A percentile compares a stretch with the other conserved stretches of the same genome.
Evolutionary conservation across 2,888 invertebrate genomes (phyloP).

Genomic region (Acanthococcus lagerstroemiae): DNA sequence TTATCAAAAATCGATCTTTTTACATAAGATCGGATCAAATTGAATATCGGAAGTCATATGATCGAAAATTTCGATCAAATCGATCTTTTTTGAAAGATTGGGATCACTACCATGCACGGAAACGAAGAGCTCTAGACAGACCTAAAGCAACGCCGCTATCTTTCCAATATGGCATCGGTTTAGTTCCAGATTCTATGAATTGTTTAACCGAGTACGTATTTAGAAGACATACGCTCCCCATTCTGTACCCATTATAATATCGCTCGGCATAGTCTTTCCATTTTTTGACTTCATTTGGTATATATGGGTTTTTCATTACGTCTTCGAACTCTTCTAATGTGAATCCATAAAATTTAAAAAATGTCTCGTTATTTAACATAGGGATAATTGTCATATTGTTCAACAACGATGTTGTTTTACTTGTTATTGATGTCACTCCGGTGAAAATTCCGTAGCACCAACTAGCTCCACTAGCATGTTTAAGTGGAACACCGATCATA

Average conservation of each 20-base stretch:
- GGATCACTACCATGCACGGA: not conserved
- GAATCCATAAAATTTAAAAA: constrained; percentile 4
- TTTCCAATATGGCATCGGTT: not conserved
- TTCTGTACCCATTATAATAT: not conserved
- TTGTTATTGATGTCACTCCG: not conserved
- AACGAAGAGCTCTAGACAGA: not conserved
- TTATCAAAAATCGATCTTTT: too few species aligned
- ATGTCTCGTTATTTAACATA: not conserved
- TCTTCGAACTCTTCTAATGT: not conserved
- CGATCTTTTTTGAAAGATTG: too few species aligned
- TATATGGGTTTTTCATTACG: not conserved
- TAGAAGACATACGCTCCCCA: not conserved
- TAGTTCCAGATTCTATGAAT: not conserved
- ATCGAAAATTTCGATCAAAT: too few species aligned
- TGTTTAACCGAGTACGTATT: not conserved
- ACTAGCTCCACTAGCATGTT: too few species aligned
- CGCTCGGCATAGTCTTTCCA: not conserved
- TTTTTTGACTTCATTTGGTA: not conserved
- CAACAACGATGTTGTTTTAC: not conserved
- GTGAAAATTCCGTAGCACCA: too few species aligned
- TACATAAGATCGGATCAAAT: too few species aligned
- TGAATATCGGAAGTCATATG: too few species aligned
- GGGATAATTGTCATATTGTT: not conserved
- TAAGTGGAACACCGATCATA: too few species aligned
- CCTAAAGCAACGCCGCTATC: not conserved